Evolutionary conservation across 2,113 vertebrate species (phyloP), one percentile per base, ranked within the genome.

Genomic region (Oceanites oceanicus): DNA sequence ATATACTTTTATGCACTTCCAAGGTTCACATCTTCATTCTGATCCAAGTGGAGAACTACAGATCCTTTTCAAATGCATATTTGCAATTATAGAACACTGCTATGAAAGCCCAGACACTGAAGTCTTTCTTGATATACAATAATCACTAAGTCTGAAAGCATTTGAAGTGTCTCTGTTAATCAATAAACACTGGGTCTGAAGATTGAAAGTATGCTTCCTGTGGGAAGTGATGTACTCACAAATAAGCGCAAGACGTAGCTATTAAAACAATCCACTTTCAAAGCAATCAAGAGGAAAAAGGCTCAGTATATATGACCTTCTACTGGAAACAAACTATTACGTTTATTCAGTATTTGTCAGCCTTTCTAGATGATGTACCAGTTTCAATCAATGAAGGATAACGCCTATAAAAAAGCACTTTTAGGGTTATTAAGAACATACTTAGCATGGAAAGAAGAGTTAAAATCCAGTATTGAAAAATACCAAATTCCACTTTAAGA

Each of bases 81-180:
- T 87, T 89, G 27, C 15, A 82, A 72, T 75, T 74, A 79, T 4
- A 75, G 15, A 93, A 68, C 25, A 58, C 38, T 53, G 30, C 25
- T 68, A 25, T 76, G 71, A 85, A 78, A 93, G 36, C 25, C 63
- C 23, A 88, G 92, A 45, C 30, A 19, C 53, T 72, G 36, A 94
- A 82, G 40, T 49, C 34, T 90, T 81, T 90, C 70, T 82, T 85
- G 63, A 85, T 11, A 36, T 82, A 71, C 40, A 90, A 68, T 82
- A 84, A 79, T 87, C 77, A 79, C 61, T 65, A 85, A 91, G 52
- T 36, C 74, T 52, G 45, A 95, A 91, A 91, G 17, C 77, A 85
- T 91, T 87, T 86, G 66, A 94, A 95, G 89, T 53, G 40, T 79
- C 52, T 94, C 44, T 75, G 53, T 82, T 94, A 93, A 90, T 73